Percentiles rank a stretch among this genome's conserved stretches.
Evolutionary conservation across 1,140 invertebrate genomes (phyloP).

Genomic region (Eupristina koningsbergeri): DNA sequence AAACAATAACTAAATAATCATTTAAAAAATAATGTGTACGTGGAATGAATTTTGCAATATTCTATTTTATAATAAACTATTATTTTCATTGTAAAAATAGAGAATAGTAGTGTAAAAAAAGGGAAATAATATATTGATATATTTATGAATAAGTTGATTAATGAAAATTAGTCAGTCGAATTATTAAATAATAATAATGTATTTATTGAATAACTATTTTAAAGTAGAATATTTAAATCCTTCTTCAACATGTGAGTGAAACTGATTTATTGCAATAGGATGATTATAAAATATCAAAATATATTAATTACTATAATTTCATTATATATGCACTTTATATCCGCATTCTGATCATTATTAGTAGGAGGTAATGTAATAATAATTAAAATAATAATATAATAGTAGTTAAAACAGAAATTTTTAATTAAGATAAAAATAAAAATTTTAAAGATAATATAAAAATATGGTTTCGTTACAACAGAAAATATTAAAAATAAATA

Average conservation of each 20-base stretch:
- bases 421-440: neutral
- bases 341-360: neutral
- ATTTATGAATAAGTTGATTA: neutral
- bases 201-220: no score
- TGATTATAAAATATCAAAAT: neutral
- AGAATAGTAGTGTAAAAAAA: no score
- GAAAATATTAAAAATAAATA: no score
- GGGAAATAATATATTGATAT: neutral
- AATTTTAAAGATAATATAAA: neutral
- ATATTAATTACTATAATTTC: slow-evolving; percentile 11
- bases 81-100: neutral
- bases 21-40: no score
- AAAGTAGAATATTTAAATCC: neutral
- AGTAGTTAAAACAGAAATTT: neutral
- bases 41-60: no score
- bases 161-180: neutral
- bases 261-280: neutral
- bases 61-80: no score
- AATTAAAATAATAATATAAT: neutral
- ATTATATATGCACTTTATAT: neutral
- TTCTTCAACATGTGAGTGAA: neutral
- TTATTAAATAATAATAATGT: no score
- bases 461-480: no score
- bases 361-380: neutral
- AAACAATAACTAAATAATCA: no score